Conservation (phyloP, 2,888 invertebrate genomes). For the Rhagonycha lutea region DNA sequence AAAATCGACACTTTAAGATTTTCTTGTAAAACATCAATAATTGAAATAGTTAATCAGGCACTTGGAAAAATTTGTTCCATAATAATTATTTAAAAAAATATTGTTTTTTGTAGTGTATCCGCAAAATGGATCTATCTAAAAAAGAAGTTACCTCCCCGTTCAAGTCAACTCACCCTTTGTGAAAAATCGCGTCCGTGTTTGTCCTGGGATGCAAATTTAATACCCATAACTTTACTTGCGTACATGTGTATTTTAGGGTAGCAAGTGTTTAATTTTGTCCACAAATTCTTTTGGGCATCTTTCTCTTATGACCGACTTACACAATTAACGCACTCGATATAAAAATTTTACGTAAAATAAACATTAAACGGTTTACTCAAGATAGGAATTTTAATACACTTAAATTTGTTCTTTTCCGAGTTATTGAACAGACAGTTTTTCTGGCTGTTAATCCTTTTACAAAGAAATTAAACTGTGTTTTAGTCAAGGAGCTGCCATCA, state of each 20-base stretch:
- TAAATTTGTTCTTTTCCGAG: neutral
- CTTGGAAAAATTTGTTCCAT: neutral
- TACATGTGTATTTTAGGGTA: slow-evolving; percentile 20
- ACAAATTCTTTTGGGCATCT: neutral
- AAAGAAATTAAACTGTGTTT: too few species aligned
- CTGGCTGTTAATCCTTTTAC: neutral
- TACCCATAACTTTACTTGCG: slow-evolving; percentile 31
- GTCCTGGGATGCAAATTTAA: slow-evolving; percentile 37
- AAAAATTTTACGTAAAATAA: neutral
- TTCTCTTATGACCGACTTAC: neutral
- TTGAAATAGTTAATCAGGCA: neutral
- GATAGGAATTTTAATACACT: slow-evolving; percentile 8
- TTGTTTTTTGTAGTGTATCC: slow-evolving; percentile 15
- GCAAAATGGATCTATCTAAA: neutral
- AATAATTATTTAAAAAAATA: neutral
- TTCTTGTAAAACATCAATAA: neutral
- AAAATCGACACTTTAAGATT: neutral
- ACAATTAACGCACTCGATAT: neutral
- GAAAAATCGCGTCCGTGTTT: slow-evolving; percentile 36
- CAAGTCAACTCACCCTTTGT: slow-evolving; percentile 33
- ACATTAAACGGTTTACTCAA: slow-evolving; percentile 2
- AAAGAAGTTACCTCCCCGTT: slow-evolving; percentile 14
- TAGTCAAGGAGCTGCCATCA: too few species aligned
- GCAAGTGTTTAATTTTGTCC: slow-evolving; percentile 1
- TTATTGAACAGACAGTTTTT: neutral